Conservation (phyloP, 2,113 vertebrate genomes). For the Pteruthius melanotis region DNA sequence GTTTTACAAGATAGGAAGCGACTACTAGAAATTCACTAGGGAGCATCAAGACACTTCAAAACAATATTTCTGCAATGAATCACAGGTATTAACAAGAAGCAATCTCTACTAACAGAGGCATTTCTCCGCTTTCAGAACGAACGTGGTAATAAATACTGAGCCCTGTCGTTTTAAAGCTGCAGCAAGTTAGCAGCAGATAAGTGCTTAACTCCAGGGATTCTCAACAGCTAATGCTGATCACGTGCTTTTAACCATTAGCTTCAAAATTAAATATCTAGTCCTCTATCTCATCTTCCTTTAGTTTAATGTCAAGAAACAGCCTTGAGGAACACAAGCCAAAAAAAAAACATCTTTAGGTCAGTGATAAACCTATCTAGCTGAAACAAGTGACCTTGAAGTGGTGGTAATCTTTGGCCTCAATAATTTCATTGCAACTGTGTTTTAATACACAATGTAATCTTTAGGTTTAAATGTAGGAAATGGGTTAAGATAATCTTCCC, state of each 20-base stretch:
- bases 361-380: background rate
- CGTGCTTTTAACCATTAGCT: background rate
- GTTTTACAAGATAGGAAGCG: background rate
- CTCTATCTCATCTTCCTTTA: background rate
- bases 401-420: background rate
- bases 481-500: conserved; percentile 6
- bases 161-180: background rate
- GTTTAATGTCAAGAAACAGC: background rate
- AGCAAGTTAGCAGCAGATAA: background rate
- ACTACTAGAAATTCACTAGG: conserved; percentile 25
- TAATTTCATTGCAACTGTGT: background rate
- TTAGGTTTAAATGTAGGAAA: background rate
- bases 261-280: background rate
- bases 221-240: background rate
- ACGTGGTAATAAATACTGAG: background rate
- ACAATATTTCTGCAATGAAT: conserved; percentile 14
- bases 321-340: background rate
- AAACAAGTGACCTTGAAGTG: background rate
- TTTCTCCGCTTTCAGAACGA: background rate
- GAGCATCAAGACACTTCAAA: background rate
- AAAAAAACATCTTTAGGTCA: background rate
- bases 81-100: conserved; percentile 33
- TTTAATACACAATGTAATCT: background rate
- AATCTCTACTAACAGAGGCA: background rate
- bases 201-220: background rate